A percentile compares a stretch with the other conserved stretches of the same genome.
Evolutionary conservation across 1,140 invertebrate species (phyloP).

Genomic region (Homalodisca vitripennis): DNA sequence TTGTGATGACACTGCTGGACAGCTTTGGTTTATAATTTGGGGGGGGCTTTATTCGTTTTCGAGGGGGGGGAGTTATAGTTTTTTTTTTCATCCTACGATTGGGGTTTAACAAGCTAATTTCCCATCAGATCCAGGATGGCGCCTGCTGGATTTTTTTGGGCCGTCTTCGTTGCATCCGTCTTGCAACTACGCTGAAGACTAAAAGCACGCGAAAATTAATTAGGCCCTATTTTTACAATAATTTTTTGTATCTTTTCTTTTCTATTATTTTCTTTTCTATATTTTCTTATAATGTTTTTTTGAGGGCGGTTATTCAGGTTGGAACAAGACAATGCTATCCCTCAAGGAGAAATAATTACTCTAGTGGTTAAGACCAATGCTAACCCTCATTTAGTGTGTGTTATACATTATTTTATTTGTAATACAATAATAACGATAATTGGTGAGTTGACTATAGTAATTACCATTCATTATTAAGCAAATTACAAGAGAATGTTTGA

Average conservation of each 20-base stretch:
- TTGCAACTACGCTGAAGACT: not conserved
- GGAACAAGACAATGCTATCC: not conserved
- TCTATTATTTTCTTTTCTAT: too few relatives aligned
- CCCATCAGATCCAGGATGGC: too few relatives aligned
- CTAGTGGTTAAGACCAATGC: not conserved
- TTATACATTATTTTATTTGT: not conserved
- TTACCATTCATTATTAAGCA: not conserved
- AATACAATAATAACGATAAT: not conserved
- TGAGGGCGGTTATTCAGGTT: too few relatives aligned
- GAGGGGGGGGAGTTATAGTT: too few relatives aligned
- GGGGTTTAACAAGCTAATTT: too few relatives aligned
- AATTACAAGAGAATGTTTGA: not conserved
- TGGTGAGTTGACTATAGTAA: not conserved
- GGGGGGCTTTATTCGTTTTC: too few relatives aligned
- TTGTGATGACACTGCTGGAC: not conserved
- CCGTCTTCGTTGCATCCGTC: too few relatives aligned
- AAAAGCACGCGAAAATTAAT: constrained; percentile 2
- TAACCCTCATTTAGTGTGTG: not conserved
- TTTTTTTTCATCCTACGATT: too few relatives aligned
- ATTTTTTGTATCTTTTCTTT: too few relatives aligned
- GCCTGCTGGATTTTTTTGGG: not conserved
- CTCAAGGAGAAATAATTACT: not conserved
- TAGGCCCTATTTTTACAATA: not conserved
- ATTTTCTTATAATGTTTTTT: too few relatives aligned
- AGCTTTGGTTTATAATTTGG: too few relatives aligned